A percentile compares a stretch with the other conserved stretches of the same genome.
Evolutionary conservation across 2,888 invertebrate genomes (phyloP).

Genomic region (Lithophane socia): DNA sequence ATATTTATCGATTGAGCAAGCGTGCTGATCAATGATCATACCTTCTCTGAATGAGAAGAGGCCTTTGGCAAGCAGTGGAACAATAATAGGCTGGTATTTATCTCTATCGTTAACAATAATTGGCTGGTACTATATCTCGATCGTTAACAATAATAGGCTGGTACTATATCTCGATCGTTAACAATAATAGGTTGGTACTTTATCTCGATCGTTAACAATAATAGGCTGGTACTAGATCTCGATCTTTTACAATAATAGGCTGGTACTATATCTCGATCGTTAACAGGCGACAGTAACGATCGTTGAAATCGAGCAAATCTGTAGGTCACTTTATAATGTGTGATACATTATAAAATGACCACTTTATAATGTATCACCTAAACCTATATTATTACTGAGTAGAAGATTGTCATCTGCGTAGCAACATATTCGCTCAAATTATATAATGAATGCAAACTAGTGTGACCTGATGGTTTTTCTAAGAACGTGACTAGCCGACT

Average conservation of each 20-base stretch:
- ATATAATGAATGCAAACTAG: conserved; percentile 1
- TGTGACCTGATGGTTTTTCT: background rate
- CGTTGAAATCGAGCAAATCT: background rate
- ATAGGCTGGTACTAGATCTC: too few species aligned
- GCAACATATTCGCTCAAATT: background rate
- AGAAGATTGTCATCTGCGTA: background rate
- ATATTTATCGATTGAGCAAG: background rate
- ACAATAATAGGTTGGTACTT: too few species aligned
- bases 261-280: background rate
- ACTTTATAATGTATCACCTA: background rate
- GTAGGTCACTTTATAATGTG: background rate
- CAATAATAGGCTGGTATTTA: background rate
- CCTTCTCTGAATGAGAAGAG: background rate
- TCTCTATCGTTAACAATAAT: too few species aligned
- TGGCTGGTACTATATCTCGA: too few species aligned
- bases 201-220: too few species aligned
- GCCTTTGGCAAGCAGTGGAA: too few species aligned
- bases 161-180: too few species aligned
- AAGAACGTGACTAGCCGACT: conserved; percentile 12
- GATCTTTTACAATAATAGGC: too few species aligned
- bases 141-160: too few species aligned
- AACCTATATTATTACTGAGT: background rate
- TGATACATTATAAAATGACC: too few species aligned
- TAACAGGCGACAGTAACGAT: background rate
- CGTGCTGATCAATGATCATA: background rate